These are phyloP conservation scores for Geotrupes spiniger DNA, from an alignment of 2,888 invertebrate genomes.

Conservation along the genomic window DNA sequence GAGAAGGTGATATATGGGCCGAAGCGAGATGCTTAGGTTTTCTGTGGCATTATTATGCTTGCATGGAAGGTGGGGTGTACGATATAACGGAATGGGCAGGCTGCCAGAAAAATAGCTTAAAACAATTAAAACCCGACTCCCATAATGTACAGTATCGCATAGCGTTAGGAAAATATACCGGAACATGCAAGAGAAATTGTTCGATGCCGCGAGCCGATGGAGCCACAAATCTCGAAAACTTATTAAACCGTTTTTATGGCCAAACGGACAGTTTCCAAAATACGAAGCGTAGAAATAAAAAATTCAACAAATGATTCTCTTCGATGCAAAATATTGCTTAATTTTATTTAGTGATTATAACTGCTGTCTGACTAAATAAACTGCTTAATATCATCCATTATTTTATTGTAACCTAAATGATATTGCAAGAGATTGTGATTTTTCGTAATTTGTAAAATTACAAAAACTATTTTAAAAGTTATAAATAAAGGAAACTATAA, in stretches of 20 bases:
- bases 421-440: too few species aligned
- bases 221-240: constrained; percentile 77
- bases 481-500: too few species aligned
- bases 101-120: constrained; percentile 78
- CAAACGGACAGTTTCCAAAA: constrained; percentile 53
- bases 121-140: constrained; percentile 84
- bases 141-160: constrained; percentile 89
- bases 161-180: constrained; percentile 67
- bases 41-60: constrained; percentile 92
- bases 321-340: constrained; percentile 5
- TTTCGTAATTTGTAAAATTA: too few species aligned
- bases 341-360: constrained; percentile 11
- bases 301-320: constrained; percentile 23
- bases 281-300: constrained; percentile 39
- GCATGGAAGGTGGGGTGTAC: constrained; percentile 94
- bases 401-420: too few species aligned
- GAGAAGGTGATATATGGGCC: constrained; percentile 97
- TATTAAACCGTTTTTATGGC: constrained; percentile 75
- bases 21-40: constrained; percentile 84
- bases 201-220: constrained; percentile 55
- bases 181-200: constrained; percentile 32
- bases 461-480: too few species aligned
- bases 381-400: too few species aligned
- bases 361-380: constrained; percentile 9
- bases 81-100: constrained; percentile 97